These are phyloP conservation scores for Drosophila triauraria DNA, from an alignment of 1,140 invertebrate genomes.

Conservation along the genomic window DNA sequence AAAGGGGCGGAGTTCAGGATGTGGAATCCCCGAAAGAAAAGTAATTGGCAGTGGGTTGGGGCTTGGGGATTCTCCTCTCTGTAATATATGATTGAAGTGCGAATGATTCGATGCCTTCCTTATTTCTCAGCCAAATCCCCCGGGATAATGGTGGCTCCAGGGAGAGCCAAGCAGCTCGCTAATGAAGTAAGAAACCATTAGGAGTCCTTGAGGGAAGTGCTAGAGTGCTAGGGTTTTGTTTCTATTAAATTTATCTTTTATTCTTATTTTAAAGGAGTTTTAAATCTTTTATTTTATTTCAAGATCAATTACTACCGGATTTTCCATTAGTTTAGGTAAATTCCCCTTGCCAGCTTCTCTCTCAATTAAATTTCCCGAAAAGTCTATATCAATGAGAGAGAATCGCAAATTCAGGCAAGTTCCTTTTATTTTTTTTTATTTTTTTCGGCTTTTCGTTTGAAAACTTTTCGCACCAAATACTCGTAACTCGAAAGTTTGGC, in stretches of 20 bases:
- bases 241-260: neutral
- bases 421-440: neutral
- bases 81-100: conserved; percentile 37
- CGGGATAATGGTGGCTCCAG: conserved; percentile 7
- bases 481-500: conserved; percentile 6
- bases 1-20: neutral
- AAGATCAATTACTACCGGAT: neutral
- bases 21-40: conserved; percentile 9
- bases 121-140: neutral
- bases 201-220: conserved; percentile 6
- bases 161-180: conserved; percentile 9
- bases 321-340: neutral
- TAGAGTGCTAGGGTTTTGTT: neutral
- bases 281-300: neutral
- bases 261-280: neutral
- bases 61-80: neutral
- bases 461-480: conserved; percentile 22
- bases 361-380: conserved; percentile 11
- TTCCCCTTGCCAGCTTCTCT: neutral
- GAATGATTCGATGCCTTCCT: conserved; percentile 13
- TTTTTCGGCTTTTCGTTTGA: neutral
- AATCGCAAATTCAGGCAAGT: conserved; percentile 11
- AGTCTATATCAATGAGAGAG: conserved; percentile 9
- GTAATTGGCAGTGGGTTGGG: conserved; percentile 13
- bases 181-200: conserved; percentile 43